Conservation (phyloP, 2,888 invertebrate genomes). For the Dolichopus griseipennis region DNA sequence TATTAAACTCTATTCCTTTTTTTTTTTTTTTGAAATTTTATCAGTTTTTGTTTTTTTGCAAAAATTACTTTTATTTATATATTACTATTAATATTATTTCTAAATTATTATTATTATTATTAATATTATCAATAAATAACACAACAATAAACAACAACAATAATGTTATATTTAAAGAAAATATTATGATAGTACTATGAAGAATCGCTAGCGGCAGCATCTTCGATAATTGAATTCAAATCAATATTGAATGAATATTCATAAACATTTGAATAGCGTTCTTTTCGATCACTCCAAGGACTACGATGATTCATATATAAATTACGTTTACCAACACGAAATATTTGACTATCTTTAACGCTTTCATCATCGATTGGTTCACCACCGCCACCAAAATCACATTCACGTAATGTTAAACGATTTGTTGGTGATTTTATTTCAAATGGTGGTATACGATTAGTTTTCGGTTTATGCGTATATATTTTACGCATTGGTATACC, state of each 20-base stretch:
- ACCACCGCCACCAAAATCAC: conserved; percentile 44
- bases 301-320: conserved; percentile 43
- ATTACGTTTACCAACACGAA: conserved; percentile 45
- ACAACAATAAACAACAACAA: conserved; percentile 3
- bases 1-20: not conserved
- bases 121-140: conserved; percentile 18
- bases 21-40: not conserved
- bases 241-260: conserved; percentile 44
- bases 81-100: too few relatives aligned
- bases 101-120: too few relatives aligned
- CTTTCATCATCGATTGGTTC: conserved; percentile 43
- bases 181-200: conserved; percentile 38
- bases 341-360: conserved; percentile 44
- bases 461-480: conserved; percentile 40
- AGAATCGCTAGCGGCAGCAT: conserved; percentile 43
- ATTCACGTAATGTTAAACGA: conserved; percentile 41
- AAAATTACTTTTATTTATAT: too few relatives aligned
- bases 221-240: conserved; percentile 44
- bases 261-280: conserved; percentile 43
- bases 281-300: conserved; percentile 40
- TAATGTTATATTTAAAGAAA: not conserved
- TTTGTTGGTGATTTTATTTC: conserved; percentile 42
- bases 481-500: conserved; percentile 38
- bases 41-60: not conserved
- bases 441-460: conserved; percentile 27